A percentile compares a stretch with the other conserved stretches of the same genome.
Conservation (phyloP, 2,888 invertebrate species). For the Leistus spinibarbis region DNA sequence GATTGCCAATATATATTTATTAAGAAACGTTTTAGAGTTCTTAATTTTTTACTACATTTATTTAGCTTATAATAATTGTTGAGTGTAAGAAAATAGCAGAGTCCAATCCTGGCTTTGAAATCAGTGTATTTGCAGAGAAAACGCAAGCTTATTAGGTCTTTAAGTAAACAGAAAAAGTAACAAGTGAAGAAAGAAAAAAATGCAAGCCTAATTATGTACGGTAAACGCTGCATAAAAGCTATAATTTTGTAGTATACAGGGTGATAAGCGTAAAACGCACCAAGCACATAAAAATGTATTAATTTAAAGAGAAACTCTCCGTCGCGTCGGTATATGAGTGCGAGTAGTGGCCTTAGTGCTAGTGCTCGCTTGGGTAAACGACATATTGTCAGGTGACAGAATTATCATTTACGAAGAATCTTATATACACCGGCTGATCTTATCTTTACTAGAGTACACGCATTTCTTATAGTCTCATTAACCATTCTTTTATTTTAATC, state of each 20-base stretch:
- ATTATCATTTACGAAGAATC: slow-evolving; percentile 5
- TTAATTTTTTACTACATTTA: no score
- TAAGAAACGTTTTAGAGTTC: no score
- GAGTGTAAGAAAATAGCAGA: background rate
- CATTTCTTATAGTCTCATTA: background rate
- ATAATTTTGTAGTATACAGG: background rate
- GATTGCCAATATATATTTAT: no score
- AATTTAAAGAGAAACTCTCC: background rate
- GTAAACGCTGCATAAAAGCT: background rate
- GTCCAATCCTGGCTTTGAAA: background rate
- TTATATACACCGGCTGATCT: background rate
- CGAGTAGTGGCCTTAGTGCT: no score
- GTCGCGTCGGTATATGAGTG: no score
- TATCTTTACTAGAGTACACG: background rate
- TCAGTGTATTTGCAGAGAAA: background rate
- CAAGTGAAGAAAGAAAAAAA: background rate
- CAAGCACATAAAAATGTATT: background rate
- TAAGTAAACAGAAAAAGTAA: background rate
- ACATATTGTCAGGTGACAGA: slow-evolving; percentile 7
- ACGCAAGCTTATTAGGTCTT: background rate
- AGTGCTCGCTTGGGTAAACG: background rate
- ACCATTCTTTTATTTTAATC: slow-evolving; percentile 37
- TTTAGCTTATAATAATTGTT: no score
- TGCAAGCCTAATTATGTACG: background rate
- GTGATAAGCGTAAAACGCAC: background rate